These are phyloP conservation scores for Dromius quadrimaculatus DNA, from an alignment of 2,888 invertebrate genomes.

Conservation along the genomic window DNA sequence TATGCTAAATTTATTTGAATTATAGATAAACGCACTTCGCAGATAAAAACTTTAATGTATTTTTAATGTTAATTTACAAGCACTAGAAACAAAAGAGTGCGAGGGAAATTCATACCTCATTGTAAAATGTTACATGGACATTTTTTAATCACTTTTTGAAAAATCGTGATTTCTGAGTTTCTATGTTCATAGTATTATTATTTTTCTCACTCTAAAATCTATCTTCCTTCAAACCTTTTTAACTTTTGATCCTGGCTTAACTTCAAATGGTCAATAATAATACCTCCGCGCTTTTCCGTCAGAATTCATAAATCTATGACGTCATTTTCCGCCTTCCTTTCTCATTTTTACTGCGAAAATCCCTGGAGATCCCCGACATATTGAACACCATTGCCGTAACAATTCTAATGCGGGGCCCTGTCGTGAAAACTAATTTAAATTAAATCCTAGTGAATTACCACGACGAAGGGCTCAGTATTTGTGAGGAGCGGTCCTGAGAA, in stretches of 20 bases:
- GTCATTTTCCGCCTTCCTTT: too few species aligned
- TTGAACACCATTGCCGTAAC: conserved; percentile 55
- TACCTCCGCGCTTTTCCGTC: too few species aligned
- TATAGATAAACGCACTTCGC: conserved; percentile 27
- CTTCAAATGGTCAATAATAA: too few species aligned
- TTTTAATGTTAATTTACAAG: conserved; percentile 21
- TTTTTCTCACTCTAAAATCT: too few species aligned
- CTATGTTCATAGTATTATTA: too few species aligned
- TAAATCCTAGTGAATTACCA: conserved; percentile 82
- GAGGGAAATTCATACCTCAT: too few species aligned
- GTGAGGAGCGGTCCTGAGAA: conserved; percentile 55
- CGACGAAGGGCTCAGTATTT: conserved; percentile 56
- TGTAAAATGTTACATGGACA: too few species aligned
- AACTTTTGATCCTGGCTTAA: too few species aligned
- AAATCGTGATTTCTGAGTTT: too few species aligned
- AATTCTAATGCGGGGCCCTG: conserved; percentile 62
- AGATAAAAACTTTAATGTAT: conserved; percentile 21
- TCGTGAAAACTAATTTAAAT: conserved; percentile 78
- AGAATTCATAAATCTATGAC: too few species aligned
- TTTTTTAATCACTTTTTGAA: too few species aligned
- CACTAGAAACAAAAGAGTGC: conserved; percentile 1
- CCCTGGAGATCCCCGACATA: background rate
- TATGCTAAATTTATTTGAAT: conserved; percentile 23
- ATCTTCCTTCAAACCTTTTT: too few species aligned
- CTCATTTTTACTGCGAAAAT: background rate